These are phyloP conservation scores for Odontophorus gujanensis DNA, from an alignment of 2,113 vertebrate genomes.

Conservation along the genomic window DNA sequence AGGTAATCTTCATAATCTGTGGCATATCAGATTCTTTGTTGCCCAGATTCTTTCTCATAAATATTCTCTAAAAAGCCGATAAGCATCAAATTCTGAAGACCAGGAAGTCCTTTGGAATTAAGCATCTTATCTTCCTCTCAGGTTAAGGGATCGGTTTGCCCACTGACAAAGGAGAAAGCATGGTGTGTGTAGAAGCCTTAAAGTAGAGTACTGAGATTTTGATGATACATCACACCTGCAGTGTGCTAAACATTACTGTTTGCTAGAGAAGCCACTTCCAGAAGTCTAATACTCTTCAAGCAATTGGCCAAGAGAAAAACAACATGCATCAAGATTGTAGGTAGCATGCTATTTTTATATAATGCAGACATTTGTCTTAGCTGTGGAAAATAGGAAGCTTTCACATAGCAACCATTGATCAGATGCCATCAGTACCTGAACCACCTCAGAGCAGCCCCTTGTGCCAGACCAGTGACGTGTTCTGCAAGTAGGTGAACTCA, in stretches of 20 bases:
- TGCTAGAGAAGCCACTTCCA: background rate
- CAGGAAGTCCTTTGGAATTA: background rate
- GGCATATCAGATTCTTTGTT: background rate
- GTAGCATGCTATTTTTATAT: background rate
- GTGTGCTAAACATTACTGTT: background rate
- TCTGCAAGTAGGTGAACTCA: too few relatives aligned
- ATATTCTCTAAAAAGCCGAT: background rate
- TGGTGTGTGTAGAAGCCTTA: background rate
- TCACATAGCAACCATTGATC: background rate
- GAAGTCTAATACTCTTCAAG: background rate
- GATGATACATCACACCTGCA: background rate
- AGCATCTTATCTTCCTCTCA: background rate
- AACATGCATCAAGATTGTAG: background rate
- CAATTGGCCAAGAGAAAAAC: background rate
- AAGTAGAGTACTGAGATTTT: background rate
- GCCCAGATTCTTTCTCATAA: background rate
- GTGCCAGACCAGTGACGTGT: fast-evolving
- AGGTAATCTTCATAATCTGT: background rate
- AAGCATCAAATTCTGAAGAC: background rate
- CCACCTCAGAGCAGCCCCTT: background rate
- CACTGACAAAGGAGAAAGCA: background rate
- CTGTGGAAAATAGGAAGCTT: background rate
- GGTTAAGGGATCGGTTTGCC: background rate
- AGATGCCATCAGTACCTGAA: background rate
- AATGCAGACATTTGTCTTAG: background rate